phyloP scores from a whole-genome alignment of 2,888 invertebrate species.

The Agonopterix alstromeriana region DNA sequence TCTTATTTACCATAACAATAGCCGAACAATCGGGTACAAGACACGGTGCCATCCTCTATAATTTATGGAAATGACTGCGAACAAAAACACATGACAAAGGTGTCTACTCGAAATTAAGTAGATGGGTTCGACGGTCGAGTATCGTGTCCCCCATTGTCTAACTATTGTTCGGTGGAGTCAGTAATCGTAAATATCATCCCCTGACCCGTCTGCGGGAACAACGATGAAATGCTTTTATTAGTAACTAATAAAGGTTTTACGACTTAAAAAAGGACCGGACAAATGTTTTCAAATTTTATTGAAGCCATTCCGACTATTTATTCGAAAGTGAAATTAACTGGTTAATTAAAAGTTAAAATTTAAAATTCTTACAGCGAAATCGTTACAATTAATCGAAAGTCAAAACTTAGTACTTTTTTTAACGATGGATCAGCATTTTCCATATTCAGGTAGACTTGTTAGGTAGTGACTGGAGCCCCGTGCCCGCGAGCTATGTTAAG shows the following conservation, averaged over 20 bases:
- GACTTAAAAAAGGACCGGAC: constrained; percentile 1
- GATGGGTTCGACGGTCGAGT: constrained; percentile 51
- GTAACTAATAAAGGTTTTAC: constrained; percentile 9
- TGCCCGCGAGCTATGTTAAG: constrained; percentile 33
- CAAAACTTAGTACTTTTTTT: background rate
- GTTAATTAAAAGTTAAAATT: background rate
- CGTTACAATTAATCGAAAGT: too few species aligned
- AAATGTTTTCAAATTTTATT: constrained; percentile 1
- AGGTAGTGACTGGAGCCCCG: constrained; percentile 12
- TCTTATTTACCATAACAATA: constrained; percentile 31
- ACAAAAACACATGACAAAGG: constrained; percentile 73
- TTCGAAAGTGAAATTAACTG: background rate
- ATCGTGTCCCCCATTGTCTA: constrained; percentile 59
- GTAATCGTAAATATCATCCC: constrained; percentile 63
- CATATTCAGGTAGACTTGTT: constrained; percentile 17
- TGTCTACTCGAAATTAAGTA: constrained; percentile 74
- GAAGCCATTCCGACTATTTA: background rate
- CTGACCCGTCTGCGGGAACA: constrained; percentile 21
- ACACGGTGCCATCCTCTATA: constrained; percentile 62
- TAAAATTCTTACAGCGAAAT: too few species aligned
- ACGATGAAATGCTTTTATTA: constrained; percentile 2
- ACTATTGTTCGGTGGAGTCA: constrained; percentile 43
- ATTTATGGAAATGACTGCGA: constrained; percentile 73
- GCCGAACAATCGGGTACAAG: constrained; percentile 18
- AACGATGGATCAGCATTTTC: constrained; percentile 7